Evolutionary conservation across 2,797 vertebrate species (phyloP), one percentile per base, ranked within the genome.

Genomic region (Cercopithecus diana): DNA sequence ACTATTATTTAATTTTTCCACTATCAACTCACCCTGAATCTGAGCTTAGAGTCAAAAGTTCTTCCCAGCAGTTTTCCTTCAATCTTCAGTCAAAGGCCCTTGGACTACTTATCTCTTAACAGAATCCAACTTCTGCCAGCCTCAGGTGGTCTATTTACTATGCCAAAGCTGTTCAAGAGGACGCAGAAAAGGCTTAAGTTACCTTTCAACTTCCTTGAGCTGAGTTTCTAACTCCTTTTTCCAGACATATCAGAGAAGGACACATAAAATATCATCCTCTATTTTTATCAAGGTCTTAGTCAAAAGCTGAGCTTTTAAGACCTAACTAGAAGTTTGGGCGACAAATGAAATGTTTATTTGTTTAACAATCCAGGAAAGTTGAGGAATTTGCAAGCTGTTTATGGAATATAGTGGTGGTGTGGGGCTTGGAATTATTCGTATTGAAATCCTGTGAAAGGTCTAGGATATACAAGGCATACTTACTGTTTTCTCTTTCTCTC

Each of bases 1-100:
- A 76, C 70, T 92, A 96, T 80, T 90, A 94, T 97, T 97, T 96
- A 90, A 52, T 90, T 96, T 97, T 97, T 96, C 85, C 90, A 80
- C 95, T 93, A 95, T 92, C 88, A 91, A 79, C 75, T 96, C 79
- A 90, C 50, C 22, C 75, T 57, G 50, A 93, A 92, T 88, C 43
- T 93, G 77, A 96, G 45, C 61, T 97, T 95, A 41, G 45, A 92
- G 36, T 90, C 57, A 92, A 92, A 87, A 77, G 43, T 72, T 80
- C 72, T 90, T 85, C 61, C 55, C 9, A 64, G 43, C 12, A 67
- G 8, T 84, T 87, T 81, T 20, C 19, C 24, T 41, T 91, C 22
- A 52, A 48, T 33, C 30, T 88, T 94, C 36, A 94, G 33, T 85
- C 88, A 73, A 61, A 94, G n/a, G 28, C 52, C 28, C 58, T 45